These are phyloP conservation scores for Pangasianodon gigas DNA, from an alignment of 2,113 vertebrate species.

Conservation along the genomic window DNA sequence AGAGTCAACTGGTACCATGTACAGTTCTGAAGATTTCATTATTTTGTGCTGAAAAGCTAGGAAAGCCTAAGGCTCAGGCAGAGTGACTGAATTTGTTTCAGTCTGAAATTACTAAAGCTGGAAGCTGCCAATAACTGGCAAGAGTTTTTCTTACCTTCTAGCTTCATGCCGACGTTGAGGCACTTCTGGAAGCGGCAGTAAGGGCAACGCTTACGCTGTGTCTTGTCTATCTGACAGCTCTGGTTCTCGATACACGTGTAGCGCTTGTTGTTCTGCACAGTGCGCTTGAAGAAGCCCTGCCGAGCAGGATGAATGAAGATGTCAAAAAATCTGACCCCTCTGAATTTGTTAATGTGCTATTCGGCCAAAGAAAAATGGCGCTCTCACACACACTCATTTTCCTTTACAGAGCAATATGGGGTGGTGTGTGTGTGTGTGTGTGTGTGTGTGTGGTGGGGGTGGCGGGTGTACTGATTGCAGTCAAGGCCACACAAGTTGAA, in stretches of 20 bases:
- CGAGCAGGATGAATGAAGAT: conserved; percentile 78
- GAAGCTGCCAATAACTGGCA: not conserved
- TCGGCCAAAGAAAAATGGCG: conserved; percentile 66
- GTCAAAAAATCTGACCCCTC: conserved; percentile 66
- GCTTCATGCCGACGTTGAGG: conserved; percentile 97
- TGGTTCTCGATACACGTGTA: conserved; percentile 99
- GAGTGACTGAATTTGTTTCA: not conserved
- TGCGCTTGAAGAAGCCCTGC: conserved; percentile 99
- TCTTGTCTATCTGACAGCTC: conserved; percentile 99
- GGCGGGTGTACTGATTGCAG: conserved; percentile 24
- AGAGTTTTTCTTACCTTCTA: conserved; percentile 85
- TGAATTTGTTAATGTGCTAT: conserved; percentile 70
- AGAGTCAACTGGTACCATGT: not conserved
- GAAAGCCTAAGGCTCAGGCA: not conserved
- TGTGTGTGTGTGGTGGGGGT: not conserved
- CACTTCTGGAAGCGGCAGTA: conserved; percentile 99
- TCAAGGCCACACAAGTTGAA: conserved; percentile 54
- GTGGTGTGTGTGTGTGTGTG: not conserved
- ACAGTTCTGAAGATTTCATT: not conserved
- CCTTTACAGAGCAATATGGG: conserved; percentile 44
- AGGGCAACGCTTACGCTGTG: conserved; percentile 95
- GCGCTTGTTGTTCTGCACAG: conserved; percentile 99
- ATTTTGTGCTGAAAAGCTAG: not conserved
- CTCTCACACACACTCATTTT: conserved; percentile 47
- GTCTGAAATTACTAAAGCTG: not conserved